Base-by-base conservation (phyloP, 2,797 vertebrate species). In the Enteromius radiatus region DNA sequence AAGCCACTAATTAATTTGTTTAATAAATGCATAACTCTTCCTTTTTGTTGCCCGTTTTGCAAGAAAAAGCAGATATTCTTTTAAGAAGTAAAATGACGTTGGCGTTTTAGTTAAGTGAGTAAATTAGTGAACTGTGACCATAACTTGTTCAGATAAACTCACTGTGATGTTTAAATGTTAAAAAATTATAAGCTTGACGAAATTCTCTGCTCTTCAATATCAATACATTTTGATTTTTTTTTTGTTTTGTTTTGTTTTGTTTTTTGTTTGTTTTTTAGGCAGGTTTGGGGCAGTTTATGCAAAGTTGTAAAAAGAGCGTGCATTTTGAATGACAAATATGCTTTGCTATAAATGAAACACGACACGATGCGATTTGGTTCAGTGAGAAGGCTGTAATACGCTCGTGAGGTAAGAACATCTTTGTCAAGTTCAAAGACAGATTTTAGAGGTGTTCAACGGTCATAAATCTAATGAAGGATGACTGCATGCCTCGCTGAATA, bases 261-360 rank as follows among this genome's bases (percentile, higher is more conserved):
- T n/a, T n/a, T n/a, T n/a, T n/a, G n/a, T n/a, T n/a, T n/a, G n/a
- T n/a, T 9, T 14, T 14, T 1, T 14, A n/a, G 26, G 64, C 10
- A 49, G 45, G 41, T n/a, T 21, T 59, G 41, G 23, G 12, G 63
- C 63, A 54, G n/a, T 56, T 38, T n/a, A 80, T 80, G 78, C 78
- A 80, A 80, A 80, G 31, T 3, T 41, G n/a, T 79, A 6, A 10
- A 69, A 28, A 28, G 12, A 41, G 64, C 23, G 10, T 68, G 15
- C 1, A 28, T 45, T 82, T 82, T 82, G 81, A 82, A 76, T 68
- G 61, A 43, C 81, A 84, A 84, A 79, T 78, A 15, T 54, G n/a
- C 41, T 64, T 26, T 14, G 76, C 31, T 70, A 54, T 84, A 75
- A 82, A 83, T 64, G 52, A 28, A 73, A 36, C 14, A 28, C 3